Conservation (phyloP, 2,797 vertebrate species). For the Setipinna tenuifilis region DNA sequence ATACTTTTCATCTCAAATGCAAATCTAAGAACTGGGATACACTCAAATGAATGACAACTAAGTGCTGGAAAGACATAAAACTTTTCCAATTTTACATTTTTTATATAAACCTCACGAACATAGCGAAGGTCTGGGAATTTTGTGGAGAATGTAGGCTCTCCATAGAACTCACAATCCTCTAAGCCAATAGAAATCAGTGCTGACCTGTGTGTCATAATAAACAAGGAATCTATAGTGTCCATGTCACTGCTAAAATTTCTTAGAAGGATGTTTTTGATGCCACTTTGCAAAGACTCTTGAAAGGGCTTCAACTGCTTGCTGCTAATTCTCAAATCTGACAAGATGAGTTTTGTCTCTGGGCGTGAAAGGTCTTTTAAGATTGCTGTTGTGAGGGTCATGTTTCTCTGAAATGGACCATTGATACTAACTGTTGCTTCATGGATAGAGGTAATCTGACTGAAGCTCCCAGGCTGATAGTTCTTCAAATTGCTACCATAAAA, state of each 20-base stretch:
- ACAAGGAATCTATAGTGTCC: not conserved
- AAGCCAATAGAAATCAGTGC: not conserved
- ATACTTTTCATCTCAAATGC: too few species aligned
- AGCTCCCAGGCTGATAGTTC: constrained; percentile 60
- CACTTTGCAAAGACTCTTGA: not conserved
- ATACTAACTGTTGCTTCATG: constrained; percentile 61
- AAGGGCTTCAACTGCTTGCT: not conserved
- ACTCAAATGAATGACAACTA: too few species aligned
- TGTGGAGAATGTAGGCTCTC: not conserved
- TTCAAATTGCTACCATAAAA: constrained; percentile 64
- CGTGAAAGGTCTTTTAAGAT: constrained; percentile 66
- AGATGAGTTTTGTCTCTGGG: constrained; percentile 63
- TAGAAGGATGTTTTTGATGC: not conserved
- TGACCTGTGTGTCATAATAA: not conserved
- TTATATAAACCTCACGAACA: not conserved
- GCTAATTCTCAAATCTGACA: constrained; percentile 53
- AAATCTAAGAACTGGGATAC: too few species aligned
- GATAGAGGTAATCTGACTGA: constrained; percentile 58
- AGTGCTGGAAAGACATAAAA: not conserved
- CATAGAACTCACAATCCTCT: not conserved
- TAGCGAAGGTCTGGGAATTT: not conserved
- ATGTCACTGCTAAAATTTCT: not conserved
- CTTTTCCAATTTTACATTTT: not conserved
- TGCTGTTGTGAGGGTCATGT: not conserved
- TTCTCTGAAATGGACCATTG: rapidly evolving